Evolutionary conservation across 2,113 vertebrate species (phyloP).

Genomic region (Tichodroma muraria): DNA sequence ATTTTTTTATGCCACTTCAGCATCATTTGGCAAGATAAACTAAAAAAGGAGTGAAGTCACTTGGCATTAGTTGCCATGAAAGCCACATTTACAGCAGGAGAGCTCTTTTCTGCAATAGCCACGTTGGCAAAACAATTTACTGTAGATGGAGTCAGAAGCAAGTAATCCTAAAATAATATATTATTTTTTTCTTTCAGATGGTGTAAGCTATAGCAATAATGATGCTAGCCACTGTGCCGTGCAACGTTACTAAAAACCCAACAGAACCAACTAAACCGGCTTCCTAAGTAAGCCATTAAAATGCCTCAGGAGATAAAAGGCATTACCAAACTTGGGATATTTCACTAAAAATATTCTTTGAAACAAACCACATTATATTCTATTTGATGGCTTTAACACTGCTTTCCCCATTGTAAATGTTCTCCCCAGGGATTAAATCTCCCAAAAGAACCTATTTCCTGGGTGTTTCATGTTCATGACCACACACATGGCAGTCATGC

Average conservation of each 20-base stretch:
- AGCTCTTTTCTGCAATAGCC: neutral
- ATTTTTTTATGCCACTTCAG: neutral
- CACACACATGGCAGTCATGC: rapidly evolving
- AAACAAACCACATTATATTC: neutral
- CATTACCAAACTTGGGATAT: neutral
- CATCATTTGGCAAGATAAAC: neutral
- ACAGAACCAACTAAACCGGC: neutral
- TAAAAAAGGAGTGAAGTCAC: neutral
- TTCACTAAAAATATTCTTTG: neutral
- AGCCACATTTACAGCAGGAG: neutral
- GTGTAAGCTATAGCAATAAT: neutral
- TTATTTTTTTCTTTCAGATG: neutral
- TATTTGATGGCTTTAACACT: neutral
- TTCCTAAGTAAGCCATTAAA: neutral
- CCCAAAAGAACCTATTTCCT: neutral
- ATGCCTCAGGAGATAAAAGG: neutral
- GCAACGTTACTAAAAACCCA: neutral
- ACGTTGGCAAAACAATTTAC: neutral
- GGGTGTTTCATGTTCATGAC: neutral
- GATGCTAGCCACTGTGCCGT: neutral
- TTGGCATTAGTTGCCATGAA: neutral
- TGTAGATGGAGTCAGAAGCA: neutral
- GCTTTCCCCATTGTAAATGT: neutral
- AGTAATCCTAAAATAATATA: neutral
- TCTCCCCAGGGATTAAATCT: neutral